These are phyloP conservation scores for Etheostoma perlongum DNA, from an alignment of 2,797 vertebrate species.

Conservation along the genomic window DNA sequence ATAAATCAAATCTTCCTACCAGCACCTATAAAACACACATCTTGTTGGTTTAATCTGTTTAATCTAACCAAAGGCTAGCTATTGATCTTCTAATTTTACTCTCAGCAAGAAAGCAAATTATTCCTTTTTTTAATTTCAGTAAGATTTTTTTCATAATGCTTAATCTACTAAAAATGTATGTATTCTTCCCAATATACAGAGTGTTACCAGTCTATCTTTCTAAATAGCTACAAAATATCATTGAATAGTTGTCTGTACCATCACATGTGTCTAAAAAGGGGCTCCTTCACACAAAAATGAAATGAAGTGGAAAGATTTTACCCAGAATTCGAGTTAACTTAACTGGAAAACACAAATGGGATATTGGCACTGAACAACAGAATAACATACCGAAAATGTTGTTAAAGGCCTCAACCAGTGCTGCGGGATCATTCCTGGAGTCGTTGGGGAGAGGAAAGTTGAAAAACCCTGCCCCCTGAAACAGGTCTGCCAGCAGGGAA, in stretches of 20 bases:
- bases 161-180: background rate
- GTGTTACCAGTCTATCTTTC: too few species aligned
- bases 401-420: conserved; percentile 58
- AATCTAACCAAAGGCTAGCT: background rate
- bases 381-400: conserved; percentile 73
- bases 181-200: background rate
- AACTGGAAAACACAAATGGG: background rate
- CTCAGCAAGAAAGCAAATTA: background rate
- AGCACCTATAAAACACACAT: background rate
- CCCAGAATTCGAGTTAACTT: background rate
- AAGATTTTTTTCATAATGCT: background rate
- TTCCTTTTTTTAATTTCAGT: background rate
- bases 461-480: conserved; percentile 42
- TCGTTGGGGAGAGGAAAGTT: conserved; percentile 32
- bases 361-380: background rate
- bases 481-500: conserved; percentile 36
- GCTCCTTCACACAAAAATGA: background rate
- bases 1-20: background rate
- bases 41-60: background rate
- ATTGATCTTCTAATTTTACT: background rate
- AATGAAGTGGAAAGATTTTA: background rate
- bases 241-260: background rate
- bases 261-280: background rate
- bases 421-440: conserved; percentile 24
- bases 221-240: background rate